A percentile compares a stretch with the other conserved stretches of the same genome.
Conservation (phyloP, 2,888 invertebrate genomes). For the Pammene fasciana region DNA sequence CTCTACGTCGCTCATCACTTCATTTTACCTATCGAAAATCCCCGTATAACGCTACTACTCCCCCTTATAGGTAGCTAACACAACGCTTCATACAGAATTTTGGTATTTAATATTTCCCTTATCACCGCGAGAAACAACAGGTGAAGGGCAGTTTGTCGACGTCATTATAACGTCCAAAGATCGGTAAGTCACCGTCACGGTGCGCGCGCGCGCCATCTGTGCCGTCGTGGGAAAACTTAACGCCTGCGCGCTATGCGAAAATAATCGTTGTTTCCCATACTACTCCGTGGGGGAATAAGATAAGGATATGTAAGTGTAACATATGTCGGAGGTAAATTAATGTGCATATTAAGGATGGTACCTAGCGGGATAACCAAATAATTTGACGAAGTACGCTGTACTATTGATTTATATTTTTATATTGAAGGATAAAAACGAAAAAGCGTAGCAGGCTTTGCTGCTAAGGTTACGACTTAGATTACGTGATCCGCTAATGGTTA, state of each 20-base stretch:
- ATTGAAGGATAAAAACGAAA: too few relatives aligned
- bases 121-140: conserved; percentile 65
- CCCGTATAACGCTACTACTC: background rate
- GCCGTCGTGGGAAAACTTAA: conserved; percentile 81
- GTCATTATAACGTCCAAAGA: conserved; percentile 68
- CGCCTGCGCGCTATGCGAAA: conserved; percentile 55
- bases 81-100: background rate
- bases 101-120: conserved; percentile 41
- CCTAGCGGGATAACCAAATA: background rate
- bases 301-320: conserved; percentile 21
- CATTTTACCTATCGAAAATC: too few relatives aligned
- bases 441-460: too few relatives aligned
- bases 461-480: too few relatives aligned
- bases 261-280: conserved; percentile 43
- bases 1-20: too few relatives aligned
- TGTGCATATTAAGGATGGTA: background rate
- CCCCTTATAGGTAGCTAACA: background rate
- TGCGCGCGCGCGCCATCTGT: conserved; percentile 75
- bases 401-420: background rate
- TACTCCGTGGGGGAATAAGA: conserved; percentile 23
- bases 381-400: background rate
- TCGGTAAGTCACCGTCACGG: conserved; percentile 82
- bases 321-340: conserved; percentile 25
- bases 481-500: too few relatives aligned
- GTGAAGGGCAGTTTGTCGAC: conserved; percentile 59